These are phyloP conservation scores for Teleogryllus oceanicus DNA, from an alignment of 2,888 invertebrate species.

Conservation along the genomic window DNA sequence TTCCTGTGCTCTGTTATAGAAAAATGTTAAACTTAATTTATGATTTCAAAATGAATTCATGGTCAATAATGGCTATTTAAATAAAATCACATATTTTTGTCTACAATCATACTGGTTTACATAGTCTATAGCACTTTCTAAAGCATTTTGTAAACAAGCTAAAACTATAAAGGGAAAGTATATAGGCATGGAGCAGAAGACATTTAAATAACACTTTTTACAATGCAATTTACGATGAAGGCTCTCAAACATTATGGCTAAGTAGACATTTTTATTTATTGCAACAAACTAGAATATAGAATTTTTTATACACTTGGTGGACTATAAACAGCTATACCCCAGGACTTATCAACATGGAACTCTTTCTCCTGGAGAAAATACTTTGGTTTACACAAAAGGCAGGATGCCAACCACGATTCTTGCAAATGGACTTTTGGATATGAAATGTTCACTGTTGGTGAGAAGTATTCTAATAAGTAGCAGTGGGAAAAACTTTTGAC, in stretches of 20 bases:
- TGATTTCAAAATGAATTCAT: too few species aligned
- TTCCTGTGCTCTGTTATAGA: too few species aligned
- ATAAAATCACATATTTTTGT: constrained; percentile 5
- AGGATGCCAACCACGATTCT: neutral
- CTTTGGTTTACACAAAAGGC: constrained; percentile 2
- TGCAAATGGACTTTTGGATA: neutral
- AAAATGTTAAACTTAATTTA: too few species aligned
- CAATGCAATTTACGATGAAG: constrained; percentile 9
- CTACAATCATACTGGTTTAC: constrained; percentile 18
- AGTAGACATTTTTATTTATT: constrained; percentile 4
- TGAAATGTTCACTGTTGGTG: neutral
- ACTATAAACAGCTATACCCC: neutral
- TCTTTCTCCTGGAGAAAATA: neutral
- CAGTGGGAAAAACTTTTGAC: neutral
- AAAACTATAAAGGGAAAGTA: neutral
- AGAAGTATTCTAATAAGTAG: neutral
- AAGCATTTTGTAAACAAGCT: constrained; percentile 2
- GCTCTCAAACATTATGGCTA: constrained; percentile 1
- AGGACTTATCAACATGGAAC: constrained; percentile 1
- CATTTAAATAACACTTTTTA: constrained; percentile 12
- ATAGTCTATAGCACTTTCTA: neutral
- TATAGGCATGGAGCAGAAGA: constrained; percentile 18
- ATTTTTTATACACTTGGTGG: neutral
- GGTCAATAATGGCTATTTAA: neutral
- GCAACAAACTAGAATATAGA: neutral